phyloP scores from a whole-genome alignment of 2,888 invertebrate genomes.

The Acronicta psi region DNA sequence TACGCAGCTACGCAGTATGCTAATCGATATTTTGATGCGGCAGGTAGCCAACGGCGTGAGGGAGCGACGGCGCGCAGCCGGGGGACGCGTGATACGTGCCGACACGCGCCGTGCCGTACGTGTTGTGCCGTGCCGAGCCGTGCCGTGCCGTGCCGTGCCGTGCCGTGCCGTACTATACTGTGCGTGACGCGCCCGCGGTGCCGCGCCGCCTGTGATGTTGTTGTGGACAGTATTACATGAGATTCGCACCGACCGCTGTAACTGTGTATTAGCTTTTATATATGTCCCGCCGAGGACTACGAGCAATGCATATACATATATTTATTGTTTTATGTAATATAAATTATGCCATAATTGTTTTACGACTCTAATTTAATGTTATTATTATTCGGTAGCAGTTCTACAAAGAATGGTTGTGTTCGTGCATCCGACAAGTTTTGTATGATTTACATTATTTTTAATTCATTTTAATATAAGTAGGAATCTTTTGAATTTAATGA shows the following conservation, averaged over 20 bases:
- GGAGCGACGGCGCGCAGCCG: conserved; percentile 49
- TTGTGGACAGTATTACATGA: conserved; percentile 49
- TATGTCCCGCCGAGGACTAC: conserved; percentile 53
- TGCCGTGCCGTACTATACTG: conserved; percentile 1
- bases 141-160: conserved; percentile 5
- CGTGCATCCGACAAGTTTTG: conserved; percentile 67
- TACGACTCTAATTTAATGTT: conserved; percentile 79
- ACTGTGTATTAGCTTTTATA: conserved; percentile 49
- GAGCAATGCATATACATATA: conserved; percentile 69
- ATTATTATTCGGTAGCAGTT: conserved; percentile 66
- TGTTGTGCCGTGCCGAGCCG: conserved; percentile 11
- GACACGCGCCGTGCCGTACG: conserved; percentile 10
- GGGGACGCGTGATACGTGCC: conserved; percentile 25
- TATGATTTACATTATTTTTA: conserved; percentile 68
- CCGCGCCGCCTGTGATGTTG: conserved; percentile 19
- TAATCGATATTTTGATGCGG: background rate
- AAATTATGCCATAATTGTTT: conserved; percentile 85
- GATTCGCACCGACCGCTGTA: conserved; percentile 41
- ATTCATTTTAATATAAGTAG: conserved; percentile 70
- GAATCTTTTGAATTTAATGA: conserved; percentile 68
- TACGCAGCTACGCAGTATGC: no score
- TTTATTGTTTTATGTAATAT: conserved; percentile 78
- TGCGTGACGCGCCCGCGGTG: conserved; percentile 9
- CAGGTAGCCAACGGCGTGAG: conserved; percentile 75
- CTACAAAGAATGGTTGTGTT: conserved; percentile 62